Base-by-base conservation (phyloP, 2,113 vertebrate genomes). In the Lota lota region DNA sequence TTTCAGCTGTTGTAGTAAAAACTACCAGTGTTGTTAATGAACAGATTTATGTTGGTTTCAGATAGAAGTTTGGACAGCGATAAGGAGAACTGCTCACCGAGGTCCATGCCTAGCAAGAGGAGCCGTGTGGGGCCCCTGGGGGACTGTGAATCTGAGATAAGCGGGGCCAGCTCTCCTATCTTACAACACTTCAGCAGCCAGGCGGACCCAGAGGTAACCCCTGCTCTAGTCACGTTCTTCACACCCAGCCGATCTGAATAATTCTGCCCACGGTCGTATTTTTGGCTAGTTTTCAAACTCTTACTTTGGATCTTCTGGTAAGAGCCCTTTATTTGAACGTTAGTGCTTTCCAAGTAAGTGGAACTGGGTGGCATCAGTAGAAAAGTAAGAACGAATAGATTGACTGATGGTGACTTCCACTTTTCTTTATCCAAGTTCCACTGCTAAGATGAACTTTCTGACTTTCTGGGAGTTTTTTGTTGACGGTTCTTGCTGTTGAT, bases 21-120 rank as follows among this genome's bases (percentile, higher is more conserved):
- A 12, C 67, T 72, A 77, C 20, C 1, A 22, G 19, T 22, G 18
- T 47, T 63, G 67, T 75, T 69, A 18, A 72, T 64, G 18, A 12
- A 6, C 63, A 47, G 0, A 15, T 70, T 40, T 50, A 10, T 47
- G 5, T 47, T 28, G 17, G 22, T 64, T 66, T 68, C 81, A 92
- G 90, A 84, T 20, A 57, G 58, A 69, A 69, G 63, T 33, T 22
- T n/a, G 63, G 60, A 68, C 7, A 64, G 22, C 74, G 78, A 70
- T n/a, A 91, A 88, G 67, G 90, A 93, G 73, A 91, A 92, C 83
- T 59, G 70, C 70, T 17, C 20, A 17, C 12, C 28, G 28, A 73
- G 72, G 1, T 84, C 89, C 28, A 68, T 81, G 19, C 68, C 73
- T 61, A 79, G 69, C 15, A 93, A 91, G 82, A 89, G 80, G 73